Percentiles rank a stretch among this genome's conserved stretches.
phyloP scores from a whole-genome alignment of 1,140 invertebrate genomes.

The Halesus radiatus region DNA sequence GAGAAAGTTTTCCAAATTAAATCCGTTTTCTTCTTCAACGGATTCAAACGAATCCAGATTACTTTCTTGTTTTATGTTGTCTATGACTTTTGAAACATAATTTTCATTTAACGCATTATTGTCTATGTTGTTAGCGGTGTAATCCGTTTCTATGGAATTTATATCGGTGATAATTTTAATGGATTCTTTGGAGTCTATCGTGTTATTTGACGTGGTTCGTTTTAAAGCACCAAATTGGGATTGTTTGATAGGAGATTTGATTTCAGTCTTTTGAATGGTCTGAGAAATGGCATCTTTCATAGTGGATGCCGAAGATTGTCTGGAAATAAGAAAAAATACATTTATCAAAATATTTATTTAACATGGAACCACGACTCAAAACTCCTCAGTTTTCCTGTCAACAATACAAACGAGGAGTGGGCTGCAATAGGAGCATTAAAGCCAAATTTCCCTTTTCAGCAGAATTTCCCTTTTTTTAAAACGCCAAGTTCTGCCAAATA shows the following conservation, averaged over 20 bases:
- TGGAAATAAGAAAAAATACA: background rate
- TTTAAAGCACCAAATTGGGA: constrained; percentile 1
- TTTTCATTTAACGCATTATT: background rate
- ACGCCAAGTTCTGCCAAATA: no score
- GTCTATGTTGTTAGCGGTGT: no score
- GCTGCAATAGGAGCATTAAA: no score
- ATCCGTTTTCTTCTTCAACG: background rate
- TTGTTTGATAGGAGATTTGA: background rate
- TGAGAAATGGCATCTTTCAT: background rate
- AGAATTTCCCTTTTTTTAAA: no score
- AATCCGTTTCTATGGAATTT: no score
- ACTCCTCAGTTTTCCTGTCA: no score
- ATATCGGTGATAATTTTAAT: background rate
- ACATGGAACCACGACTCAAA: no score
- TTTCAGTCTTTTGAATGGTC: background rate
- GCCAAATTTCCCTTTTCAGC: no score
- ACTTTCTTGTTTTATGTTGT: constrained; percentile 12
- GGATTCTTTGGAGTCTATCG: background rate
- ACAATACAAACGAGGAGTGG: no score
- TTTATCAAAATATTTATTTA: no score
- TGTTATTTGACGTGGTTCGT: background rate
- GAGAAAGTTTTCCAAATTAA: constrained; percentile 15
- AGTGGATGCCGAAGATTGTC: background rate
- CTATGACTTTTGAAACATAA: background rate
- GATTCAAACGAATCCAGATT: background rate